Percentiles rank a stretch among this genome's conserved stretches.
Evolutionary conservation across 2,888 invertebrate genomes (phyloP).

Genomic region (Hymenopus coronatus): DNA sequence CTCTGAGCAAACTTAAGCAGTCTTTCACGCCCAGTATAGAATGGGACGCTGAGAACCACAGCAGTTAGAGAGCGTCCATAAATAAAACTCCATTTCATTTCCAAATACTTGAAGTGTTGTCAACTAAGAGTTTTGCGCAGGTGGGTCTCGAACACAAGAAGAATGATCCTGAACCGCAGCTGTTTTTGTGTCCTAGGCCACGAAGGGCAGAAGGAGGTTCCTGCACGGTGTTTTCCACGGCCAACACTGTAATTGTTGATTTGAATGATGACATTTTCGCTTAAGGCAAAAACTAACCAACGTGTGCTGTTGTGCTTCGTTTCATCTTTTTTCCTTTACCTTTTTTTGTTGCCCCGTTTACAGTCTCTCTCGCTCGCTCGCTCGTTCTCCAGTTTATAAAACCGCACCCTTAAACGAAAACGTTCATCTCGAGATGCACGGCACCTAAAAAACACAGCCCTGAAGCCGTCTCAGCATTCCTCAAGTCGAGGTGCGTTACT

Average conservation of each 20-base stretch:
- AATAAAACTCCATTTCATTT: too few relatives aligned
- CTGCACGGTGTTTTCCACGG: neutral
- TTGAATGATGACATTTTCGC: slow-evolving; percentile 15
- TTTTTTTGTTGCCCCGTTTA: neutral
- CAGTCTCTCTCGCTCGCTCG: neutral
- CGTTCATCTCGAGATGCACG: neutral
- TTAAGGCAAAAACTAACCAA: neutral
- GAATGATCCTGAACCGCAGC: neutral
- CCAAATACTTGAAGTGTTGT: too few relatives aligned
- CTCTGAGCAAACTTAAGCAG: too few relatives aligned
- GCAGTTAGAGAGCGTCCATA: too few relatives aligned
- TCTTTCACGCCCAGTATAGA: too few relatives aligned
- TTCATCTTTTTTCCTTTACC: neutral
- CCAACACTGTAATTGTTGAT: slow-evolving; percentile 4
- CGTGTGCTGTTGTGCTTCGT: neutral
- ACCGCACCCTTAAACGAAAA: slow-evolving; percentile 22
- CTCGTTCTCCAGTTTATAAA: slow-evolving; percentile 1
- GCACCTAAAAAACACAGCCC: neutral
- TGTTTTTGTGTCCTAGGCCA: neutral
- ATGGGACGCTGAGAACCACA: too few relatives aligned
- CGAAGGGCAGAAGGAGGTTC: neutral
- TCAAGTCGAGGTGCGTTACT: neutral
- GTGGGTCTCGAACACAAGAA: neutral
- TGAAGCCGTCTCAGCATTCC: neutral
- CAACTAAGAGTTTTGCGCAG: too few relatives aligned